Evolutionary conservation across 2,797 vertebrate species (phyloP).

Genomic region (Esox masquinongy): DNA sequence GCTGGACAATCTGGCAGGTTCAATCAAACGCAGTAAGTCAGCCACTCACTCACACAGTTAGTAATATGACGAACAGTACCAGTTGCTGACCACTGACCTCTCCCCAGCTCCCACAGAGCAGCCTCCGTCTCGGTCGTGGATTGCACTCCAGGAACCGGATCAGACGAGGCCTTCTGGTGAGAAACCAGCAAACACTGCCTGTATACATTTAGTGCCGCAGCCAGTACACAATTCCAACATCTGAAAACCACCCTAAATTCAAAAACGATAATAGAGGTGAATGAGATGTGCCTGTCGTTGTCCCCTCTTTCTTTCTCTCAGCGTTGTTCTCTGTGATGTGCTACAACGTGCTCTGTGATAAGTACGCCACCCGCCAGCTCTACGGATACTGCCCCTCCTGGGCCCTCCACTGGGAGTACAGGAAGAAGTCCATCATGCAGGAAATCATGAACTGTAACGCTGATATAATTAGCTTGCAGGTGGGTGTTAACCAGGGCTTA

Average conservation of each 20-base stretch:
- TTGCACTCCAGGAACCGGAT: conserved; percentile 93
- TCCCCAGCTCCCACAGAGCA: conserved; percentile 89
- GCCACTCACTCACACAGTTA: conserved; percentile 39
- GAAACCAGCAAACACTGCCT: conserved; percentile 28
- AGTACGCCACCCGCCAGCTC: conserved; percentile 95
- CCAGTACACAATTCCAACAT: too few relatives aligned
- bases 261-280: neutral
- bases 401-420: conserved; percentile 97
- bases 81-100: neutral
- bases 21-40: conserved; percentile 96
- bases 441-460: conserved; percentile 94
- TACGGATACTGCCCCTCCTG: conserved; percentile 98
- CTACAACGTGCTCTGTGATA: conserved; percentile 98
- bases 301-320: conserved; percentile 48
- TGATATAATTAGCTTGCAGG: conserved; percentile 98
- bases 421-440: conserved; percentile 99
- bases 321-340: conserved; percentile 98
- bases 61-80: too few relatives aligned
- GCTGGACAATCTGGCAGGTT: conserved; percentile 98
- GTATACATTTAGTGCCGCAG: too few relatives aligned
- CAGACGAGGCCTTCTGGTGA: conserved; percentile 87
- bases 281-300: neutral
- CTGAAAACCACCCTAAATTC: neutral
- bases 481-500: conserved; percentile 57
- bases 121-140: conserved; percentile 95